Evolutionary conservation across 2,888 invertebrate species (phyloP).

Genomic region (Griposia aprilina): DNA sequence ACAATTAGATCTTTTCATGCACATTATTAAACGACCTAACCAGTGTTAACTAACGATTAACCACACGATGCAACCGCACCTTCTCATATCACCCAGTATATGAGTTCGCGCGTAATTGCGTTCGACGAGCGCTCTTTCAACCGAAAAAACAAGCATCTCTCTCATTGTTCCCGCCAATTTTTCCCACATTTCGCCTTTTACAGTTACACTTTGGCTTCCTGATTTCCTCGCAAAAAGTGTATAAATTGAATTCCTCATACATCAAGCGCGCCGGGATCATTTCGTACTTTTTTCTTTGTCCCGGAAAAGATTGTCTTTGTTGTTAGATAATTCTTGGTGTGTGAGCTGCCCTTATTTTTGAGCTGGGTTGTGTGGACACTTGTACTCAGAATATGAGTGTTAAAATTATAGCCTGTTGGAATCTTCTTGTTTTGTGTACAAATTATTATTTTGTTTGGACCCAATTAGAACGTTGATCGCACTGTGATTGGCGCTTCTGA

Average conservation of each 20-base stretch:
- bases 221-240: slow-evolving; percentile 84
- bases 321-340: slow-evolving; percentile 76
- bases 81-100: slow-evolving; percentile 78
- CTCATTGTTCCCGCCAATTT: slow-evolving; percentile 85
- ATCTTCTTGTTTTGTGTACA: background rate
- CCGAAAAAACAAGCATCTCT: slow-evolving; percentile 88
- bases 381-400: background rate
- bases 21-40: background rate
- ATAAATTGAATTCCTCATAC: slow-evolving; percentile 87
- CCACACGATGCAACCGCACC: slow-evolving; percentile 64
- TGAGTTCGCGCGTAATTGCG: slow-evolving; percentile 85
- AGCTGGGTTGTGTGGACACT: slow-evolving; percentile 11
- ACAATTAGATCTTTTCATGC: background rate
- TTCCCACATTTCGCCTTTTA: slow-evolving; percentile 90
- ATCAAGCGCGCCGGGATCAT: slow-evolving; percentile 73
- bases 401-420: background rate
- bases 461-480: too few species aligned
- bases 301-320: slow-evolving; percentile 77
- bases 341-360: slow-evolving; percentile 65
- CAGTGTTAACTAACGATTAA: slow-evolving; percentile 60
- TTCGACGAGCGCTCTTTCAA: slow-evolving; percentile 88
- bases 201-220: slow-evolving; percentile 88
- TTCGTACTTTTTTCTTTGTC: slow-evolving; percentile 72
- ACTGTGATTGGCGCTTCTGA: background rate
- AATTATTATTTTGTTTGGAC: background rate